Evolutionary conservation across 2,888 invertebrate species (phyloP).

Genomic region (Melipona bicolor): DNA sequence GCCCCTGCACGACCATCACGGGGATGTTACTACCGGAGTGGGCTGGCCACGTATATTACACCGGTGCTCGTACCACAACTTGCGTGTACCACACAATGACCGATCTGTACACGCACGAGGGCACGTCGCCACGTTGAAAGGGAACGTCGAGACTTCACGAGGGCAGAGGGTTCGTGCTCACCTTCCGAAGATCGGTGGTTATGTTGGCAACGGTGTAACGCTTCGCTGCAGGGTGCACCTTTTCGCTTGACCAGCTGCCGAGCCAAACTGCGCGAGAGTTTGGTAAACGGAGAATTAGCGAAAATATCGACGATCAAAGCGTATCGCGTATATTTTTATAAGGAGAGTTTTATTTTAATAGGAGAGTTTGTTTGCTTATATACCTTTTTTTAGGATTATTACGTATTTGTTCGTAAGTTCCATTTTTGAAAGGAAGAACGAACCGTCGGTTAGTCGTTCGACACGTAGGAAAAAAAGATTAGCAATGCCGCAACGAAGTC

Average conservation of each 20-base stretch:
- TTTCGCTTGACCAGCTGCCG: conserved; percentile 79
- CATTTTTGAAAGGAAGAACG: no score
- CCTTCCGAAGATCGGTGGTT: conserved; percentile 52
- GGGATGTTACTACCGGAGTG: conserved; percentile 53
- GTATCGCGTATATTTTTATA: conserved; percentile 24
- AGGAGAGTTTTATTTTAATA: no score
- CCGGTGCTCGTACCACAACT: conserved; percentile 31
- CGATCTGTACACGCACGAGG: conserved; percentile 32
- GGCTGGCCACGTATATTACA: conserved; percentile 38
- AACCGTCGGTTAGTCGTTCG: background rate
- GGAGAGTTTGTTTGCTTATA: no score
- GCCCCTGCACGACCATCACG: conserved; percentile 29
- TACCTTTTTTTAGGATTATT: no score
- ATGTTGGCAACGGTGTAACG: conserved; percentile 72
- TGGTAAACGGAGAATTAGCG: conserved; percentile 42
- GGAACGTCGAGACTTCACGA: conserved; percentile 35
- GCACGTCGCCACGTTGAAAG: conserved; percentile 62
- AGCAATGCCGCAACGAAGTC: conserved; percentile 6
- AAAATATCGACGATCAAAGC: conserved; percentile 21
- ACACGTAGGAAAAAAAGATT: background rate
- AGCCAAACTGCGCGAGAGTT: conserved; percentile 27
- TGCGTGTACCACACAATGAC: conserved; percentile 39
- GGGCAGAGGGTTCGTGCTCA: conserved; percentile 27
- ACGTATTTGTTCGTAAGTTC: no score
- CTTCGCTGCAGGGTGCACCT: conserved; percentile 70